Conservation (phyloP, 2,113 vertebrate genomes). For the Syngnathus scovelli region DNA sequence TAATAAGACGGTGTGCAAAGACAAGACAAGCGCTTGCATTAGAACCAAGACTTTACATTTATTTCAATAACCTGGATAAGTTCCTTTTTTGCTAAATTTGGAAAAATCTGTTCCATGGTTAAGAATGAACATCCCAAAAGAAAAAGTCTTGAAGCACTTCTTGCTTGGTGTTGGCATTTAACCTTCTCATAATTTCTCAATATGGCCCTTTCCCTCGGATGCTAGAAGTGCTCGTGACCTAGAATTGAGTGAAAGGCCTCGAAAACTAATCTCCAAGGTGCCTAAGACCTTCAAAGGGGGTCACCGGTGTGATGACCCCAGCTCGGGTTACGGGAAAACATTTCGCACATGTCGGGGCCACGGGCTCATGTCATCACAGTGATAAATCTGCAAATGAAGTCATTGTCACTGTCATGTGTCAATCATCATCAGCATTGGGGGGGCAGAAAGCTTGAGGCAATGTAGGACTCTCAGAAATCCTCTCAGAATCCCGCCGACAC, state of each 20-base stretch:
- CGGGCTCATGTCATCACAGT: slow-evolving; percentile 38
- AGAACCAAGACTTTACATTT: slow-evolving; percentile 17
- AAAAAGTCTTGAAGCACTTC: slow-evolving; percentile 27
- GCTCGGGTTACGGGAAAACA: neutral
- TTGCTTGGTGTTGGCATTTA: slow-evolving; percentile 21
- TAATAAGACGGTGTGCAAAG: slow-evolving; percentile 53
- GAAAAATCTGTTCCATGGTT: neutral
- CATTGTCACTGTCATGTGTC: slow-evolving; percentile 39
- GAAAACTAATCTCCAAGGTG: slow-evolving; percentile 61
- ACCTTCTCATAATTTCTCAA: slow-evolving; percentile 8
- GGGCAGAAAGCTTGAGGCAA: slow-evolving; percentile 28
- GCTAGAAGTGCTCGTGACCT: slow-evolving; percentile 52
- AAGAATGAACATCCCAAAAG: neutral
- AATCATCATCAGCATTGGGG: slow-evolving; percentile 34
- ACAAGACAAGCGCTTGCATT: slow-evolving; percentile 46
- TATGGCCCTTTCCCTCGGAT: slow-evolving; percentile 2
- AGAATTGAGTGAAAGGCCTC: slow-evolving; percentile 40
- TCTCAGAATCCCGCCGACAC: slow-evolving; percentile 33
- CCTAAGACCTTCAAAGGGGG: slow-evolving; percentile 35
- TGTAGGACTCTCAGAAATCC: slow-evolving; percentile 27
- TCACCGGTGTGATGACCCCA: neutral
- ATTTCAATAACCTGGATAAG: slow-evolving; percentile 16
- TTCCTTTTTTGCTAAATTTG: slow-evolving; percentile 31
- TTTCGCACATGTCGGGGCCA: slow-evolving; percentile 9
- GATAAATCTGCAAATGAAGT: slow-evolving; percentile 25